phyloP scores from a whole-genome alignment of 2,888 invertebrate genomes.

The Baccha elongata region DNA sequence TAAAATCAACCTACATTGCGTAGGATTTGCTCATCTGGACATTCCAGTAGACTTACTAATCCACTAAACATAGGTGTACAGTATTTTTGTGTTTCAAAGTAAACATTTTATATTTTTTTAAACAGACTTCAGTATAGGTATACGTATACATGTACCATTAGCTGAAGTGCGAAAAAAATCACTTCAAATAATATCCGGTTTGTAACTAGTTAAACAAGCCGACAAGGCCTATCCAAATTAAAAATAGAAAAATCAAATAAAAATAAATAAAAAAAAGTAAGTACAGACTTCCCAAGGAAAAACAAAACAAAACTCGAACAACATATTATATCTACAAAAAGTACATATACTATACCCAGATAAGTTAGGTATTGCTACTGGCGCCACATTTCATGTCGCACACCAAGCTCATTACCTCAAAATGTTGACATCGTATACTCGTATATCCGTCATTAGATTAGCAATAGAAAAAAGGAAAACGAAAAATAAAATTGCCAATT shows the following conservation, averaged over 20 bases:
- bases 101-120: neutral
- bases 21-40: conserved; percentile 21
- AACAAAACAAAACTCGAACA: conserved; percentile 42
- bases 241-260: conserved; percentile 18
- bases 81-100: neutral
- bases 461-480: conserved; percentile 24
- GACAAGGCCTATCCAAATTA: conserved; percentile 49
- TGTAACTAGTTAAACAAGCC: conserved; percentile 42
- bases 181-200: conserved; percentile 52
- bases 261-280: conserved; percentile 19
- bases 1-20: no score
- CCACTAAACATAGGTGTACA: neutral
- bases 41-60: neutral
- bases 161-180: conserved; percentile 24
- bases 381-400: conserved; percentile 67
- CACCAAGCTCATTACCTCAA: conserved; percentile 48
- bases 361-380: conserved; percentile 32
- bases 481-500: conserved; percentile 31
- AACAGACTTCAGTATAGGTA: no score
- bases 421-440: conserved; percentile 56
- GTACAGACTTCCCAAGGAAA: conserved; percentile 33
- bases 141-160: neutral
- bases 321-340: conserved; percentile 8
- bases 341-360: neutral
- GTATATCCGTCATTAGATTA: conserved; percentile 44